Base-by-base conservation (phyloP, 2,113 vertebrate species). In the Labeo rohita region DNA sequence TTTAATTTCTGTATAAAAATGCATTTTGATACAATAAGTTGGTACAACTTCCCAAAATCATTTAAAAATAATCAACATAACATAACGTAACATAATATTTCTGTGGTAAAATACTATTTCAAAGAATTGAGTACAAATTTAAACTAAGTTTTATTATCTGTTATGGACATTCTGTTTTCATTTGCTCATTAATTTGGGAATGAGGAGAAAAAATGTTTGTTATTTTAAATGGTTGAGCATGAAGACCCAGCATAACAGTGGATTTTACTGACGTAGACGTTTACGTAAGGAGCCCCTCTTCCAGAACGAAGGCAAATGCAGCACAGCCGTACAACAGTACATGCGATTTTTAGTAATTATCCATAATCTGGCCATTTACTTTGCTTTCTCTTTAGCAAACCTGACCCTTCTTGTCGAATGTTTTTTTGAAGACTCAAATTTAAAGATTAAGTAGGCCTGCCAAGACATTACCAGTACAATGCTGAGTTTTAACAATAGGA, bases 121-220 rank as follows among this genome's bases (percentile, higher is more conserved):
- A 11, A 50, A 50, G 49, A 50, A 50, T 50, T 50, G 10, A 11
- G 49, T 11, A 12, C 49, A 50, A 3, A 50, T 50, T 50, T 50
- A 50, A 50, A 50, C 10, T 16, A 2, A 28, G 13, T 65, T 73
- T 3, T 80, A 28, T 28, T 28, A 28, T 59, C 49, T 72, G 4
- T 72, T 34, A 39, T 43, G 6, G 3, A 39, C 16, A 47, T 73
- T 15, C 63, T 54, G 7, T 39, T 39, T 74, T 65, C n/a, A 11
- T 18, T 68, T 50, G 36, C 10, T 50, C 13, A n/a, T 36, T 11
- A 59, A 89, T 90, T 91, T 92, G 75, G 81, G 90, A 92, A 91
- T 91, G 88, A 93, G 84, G 88, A 93, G 72, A 52, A 15, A 89
- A 83, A 84, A 88, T 87, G 87, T 87, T 74, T 84, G 87, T 88